These are phyloP conservation scores for Grapholita molesta DNA, from an alignment of 1,140 invertebrate genomes.

Conservation along the genomic window DNA sequence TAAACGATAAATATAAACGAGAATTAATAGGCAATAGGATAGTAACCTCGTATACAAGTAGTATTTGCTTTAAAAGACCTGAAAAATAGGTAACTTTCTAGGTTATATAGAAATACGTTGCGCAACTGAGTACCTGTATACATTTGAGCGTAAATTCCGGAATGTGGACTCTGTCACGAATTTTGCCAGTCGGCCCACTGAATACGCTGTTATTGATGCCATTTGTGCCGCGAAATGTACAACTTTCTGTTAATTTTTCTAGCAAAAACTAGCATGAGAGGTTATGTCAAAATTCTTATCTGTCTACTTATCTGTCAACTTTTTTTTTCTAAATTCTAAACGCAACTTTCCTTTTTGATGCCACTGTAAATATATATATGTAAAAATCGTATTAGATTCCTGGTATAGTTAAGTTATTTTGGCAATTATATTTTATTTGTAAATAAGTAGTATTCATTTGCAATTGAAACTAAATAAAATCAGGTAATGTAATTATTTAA, in stretches of 20 bases:
- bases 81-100: constrained; percentile 29
- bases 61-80: neutral
- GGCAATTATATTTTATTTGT: no score
- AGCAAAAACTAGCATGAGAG: constrained; percentile 31
- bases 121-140: constrained; percentile 70
- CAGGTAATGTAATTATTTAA: neutral
- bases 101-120: constrained; percentile 48
- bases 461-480: neutral
- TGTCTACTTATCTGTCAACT: constrained; percentile 38
- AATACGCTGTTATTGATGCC: constrained; percentile 67
- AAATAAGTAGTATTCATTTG: neutral
- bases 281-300: constrained; percentile 43
- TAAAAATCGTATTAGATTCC: no score
- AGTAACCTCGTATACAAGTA: neutral
- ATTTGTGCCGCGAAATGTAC: constrained; percentile 38
- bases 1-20: neutral
- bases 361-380: neutral
- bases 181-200: constrained; percentile 56
- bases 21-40: neutral
- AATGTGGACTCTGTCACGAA: constrained; percentile 54
- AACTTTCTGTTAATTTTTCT: constrained; percentile 34
- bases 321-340: constrained; percentile 15
- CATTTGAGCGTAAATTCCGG: constrained; percentile 43
- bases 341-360: neutral
- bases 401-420: no score